phyloP scores from a whole-genome alignment of 2,113 vertebrate genomes.

The Piaya cayana region DNA sequence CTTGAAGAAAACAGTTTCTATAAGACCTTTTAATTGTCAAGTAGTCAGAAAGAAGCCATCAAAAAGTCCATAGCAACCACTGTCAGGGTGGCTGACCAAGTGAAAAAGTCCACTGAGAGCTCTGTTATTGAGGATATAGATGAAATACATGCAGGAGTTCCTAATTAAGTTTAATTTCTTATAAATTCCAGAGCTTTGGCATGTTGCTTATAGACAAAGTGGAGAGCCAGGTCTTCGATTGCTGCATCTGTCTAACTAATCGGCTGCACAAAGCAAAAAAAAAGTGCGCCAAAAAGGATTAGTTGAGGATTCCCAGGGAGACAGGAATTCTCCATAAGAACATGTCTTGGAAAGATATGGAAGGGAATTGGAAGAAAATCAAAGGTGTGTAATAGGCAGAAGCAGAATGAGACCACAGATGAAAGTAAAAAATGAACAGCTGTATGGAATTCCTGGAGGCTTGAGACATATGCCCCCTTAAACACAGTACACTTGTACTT shows the following conservation, averaged over 20 bases:
- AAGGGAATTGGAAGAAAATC: neutral
- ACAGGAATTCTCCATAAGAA: neutral
- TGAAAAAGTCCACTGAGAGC: conserved; percentile 34
- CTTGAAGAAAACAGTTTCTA: conserved; percentile 26
- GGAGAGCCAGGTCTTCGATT: neutral
- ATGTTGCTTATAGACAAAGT: neutral
- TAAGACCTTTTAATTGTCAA: conserved; percentile 63
- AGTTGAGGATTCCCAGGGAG: neutral
- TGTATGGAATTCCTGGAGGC: neutral
- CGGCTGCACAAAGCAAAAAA: neutral
- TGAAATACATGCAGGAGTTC: conserved; percentile 20
- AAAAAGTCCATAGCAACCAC: conserved; percentile 53
- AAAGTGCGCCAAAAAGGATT: neutral
- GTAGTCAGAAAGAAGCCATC: conserved; percentile 30
- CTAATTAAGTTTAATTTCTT: conserved; percentile 5
- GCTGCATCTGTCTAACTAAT: neutral
- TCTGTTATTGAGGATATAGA: conserved; percentile 67
- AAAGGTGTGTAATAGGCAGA: neutral
- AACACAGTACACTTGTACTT: no score
- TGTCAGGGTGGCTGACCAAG: conserved; percentile 34
- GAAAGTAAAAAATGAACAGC: neutral
- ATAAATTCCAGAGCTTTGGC: neutral
- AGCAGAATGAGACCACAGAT: neutral
- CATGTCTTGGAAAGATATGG: neutral
- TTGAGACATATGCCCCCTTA: neutral